Evolutionary conservation across 2,113 vertebrate species (phyloP).

Genomic region (Channa argus): DNA sequence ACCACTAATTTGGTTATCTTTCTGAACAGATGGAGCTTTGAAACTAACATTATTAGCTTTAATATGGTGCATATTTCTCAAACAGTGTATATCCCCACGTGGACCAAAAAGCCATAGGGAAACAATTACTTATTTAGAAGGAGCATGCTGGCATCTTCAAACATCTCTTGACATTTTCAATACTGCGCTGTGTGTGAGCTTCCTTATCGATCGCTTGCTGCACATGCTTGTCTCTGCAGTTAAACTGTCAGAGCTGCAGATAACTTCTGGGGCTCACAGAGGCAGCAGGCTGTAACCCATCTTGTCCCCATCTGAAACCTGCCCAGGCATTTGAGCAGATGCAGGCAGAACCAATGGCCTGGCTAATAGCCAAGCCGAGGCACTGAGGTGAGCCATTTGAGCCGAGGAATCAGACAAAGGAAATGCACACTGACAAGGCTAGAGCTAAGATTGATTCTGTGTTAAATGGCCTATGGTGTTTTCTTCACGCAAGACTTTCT

Average conservation of each 20-base stretch:
- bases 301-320: slow-evolving; percentile 51
- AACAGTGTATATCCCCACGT: neutral
- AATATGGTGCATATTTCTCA: slow-evolving; percentile 9
- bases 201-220: slow-evolving; percentile 53
- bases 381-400: slow-evolving; percentile 48
- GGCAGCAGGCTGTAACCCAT: slow-evolving; percentile 63
- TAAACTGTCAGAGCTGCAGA: slow-evolving; percentile 53
- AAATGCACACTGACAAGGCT: slow-evolving; percentile 32
- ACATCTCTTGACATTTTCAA: slow-evolving; percentile 54
- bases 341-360: slow-evolving; percentile 46
- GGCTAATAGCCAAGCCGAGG: slow-evolving; percentile 63
- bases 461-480: slow-evolving; percentile 48
- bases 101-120: neutral
- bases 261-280: slow-evolving; percentile 52
- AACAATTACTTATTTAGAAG: slow-evolving; percentile 18
- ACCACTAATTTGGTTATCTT: neutral
- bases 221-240: slow-evolving; percentile 38
- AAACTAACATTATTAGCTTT: slow-evolving; percentile 15
- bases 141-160: slow-evolving; percentile 3
- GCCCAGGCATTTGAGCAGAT: slow-evolving; percentile 48
- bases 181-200: slow-evolving; percentile 13
- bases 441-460: slow-evolving; percentile 33
- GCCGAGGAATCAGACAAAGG: slow-evolving; percentile 24
- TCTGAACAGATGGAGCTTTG: slow-evolving; percentile 13
- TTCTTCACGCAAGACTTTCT: slow-evolving; percentile 35